phyloP scores from a whole-genome alignment of 2,888 invertebrate species.

The Chrysomela aeneicollis region DNA sequence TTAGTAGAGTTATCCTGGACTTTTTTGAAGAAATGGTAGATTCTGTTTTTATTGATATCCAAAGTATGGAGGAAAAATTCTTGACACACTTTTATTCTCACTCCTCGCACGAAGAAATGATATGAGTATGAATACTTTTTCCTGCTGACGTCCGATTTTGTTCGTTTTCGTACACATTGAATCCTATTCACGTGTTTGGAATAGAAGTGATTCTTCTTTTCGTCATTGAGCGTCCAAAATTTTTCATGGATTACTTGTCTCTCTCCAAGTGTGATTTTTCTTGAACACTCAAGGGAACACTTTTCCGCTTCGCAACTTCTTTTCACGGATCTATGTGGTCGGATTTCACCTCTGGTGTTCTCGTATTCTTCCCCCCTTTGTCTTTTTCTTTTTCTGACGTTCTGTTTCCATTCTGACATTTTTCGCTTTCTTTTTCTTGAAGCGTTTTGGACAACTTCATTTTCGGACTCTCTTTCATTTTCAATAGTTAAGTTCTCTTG shows the following conservation, averaged over 20 bases:
- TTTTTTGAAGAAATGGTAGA: slow-evolving; percentile 13
- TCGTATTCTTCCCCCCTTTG: not conserved
- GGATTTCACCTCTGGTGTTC: not conserved
- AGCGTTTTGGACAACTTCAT: slow-evolving; percentile 7
- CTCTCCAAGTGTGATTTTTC: slow-evolving; percentile 4
- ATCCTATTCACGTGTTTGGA: slow-evolving; percentile 15
- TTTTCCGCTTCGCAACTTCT: not conserved
- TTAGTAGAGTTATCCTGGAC: not conserved
- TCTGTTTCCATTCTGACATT: slow-evolving; percentile 6
- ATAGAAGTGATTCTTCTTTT: slow-evolving; percentile 14
- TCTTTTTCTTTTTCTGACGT: not conserved
- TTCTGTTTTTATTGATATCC: slow-evolving; percentile 18
- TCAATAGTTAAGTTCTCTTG: slow-evolving; percentile 1
- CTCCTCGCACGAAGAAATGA: slow-evolving; percentile 15
- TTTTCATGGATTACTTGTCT: slow-evolving; percentile 5
- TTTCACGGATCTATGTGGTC: not conserved
- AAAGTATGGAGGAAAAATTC: slow-evolving; percentile 12
- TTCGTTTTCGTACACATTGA: not conserved
- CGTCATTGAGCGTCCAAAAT: slow-evolving; percentile 4
- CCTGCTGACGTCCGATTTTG: slow-evolving; percentile 9
- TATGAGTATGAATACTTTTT: slow-evolving; percentile 11
- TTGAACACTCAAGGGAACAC: slow-evolving; percentile 1
- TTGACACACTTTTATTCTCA: slow-evolving; percentile 15
- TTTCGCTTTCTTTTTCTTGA: slow-evolving; percentile 11
- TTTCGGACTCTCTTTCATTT: slow-evolving; percentile 12